A percentile compares a stretch with the other conserved stretches of the same genome.
phyloP scores from a whole-genome alignment of 2,797 vertebrate species.

The Anableps anableps region DNA sequence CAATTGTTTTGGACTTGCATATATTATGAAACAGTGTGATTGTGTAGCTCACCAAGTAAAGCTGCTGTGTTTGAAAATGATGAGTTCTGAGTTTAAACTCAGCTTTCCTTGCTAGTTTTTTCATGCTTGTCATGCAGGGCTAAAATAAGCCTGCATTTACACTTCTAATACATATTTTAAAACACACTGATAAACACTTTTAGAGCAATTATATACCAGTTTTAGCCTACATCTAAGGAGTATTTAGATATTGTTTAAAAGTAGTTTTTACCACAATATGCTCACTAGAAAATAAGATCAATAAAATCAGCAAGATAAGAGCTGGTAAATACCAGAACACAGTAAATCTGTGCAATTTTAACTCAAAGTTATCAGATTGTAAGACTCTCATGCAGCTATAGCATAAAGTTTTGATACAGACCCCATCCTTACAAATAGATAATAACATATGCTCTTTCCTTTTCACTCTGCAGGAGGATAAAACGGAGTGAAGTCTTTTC shows the following conservation, averaged over 20 bases:
- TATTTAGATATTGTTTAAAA: not conserved
- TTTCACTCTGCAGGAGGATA: slow-evolving; percentile 40
- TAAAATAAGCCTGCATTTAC: not conserved
- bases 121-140: not conserved
- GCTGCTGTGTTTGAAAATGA: not conserved
- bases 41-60: not conserved
- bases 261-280: not conserved
- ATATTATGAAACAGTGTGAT: not conserved
- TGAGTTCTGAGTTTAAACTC: not conserved
- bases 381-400: not conserved
- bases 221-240: not conserved
- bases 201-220: not conserved
- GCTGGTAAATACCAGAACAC: not conserved
- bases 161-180: not conserved
- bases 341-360: not conserved
- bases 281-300: not conserved
- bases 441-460: slow-evolving; percentile 17
- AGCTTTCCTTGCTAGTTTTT: not conserved
- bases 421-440: slow-evolving; percentile 26
- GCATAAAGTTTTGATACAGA: not conserved
- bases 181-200: not conserved
- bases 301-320: not conserved
- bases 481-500: slow-evolving; percentile 40
- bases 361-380: not conserved
- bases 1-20: not conserved